Base-by-base conservation (phyloP, 2,113 vertebrate species). In the Cryptoleucopteryx plumbea region DNA sequence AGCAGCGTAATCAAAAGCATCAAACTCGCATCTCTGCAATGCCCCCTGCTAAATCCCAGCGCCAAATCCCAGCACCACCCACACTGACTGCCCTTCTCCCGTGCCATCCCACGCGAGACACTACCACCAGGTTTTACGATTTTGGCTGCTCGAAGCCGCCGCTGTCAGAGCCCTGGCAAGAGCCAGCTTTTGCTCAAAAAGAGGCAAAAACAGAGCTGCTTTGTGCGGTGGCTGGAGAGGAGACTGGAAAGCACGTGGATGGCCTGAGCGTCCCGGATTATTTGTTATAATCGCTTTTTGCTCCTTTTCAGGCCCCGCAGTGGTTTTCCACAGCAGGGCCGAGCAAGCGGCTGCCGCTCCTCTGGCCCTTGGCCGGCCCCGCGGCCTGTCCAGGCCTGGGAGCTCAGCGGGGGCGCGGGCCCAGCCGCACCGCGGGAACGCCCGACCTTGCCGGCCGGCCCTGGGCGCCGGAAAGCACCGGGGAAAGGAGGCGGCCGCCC, bases 91-190 rank as follows among this genome's bases (percentile, higher is more conserved):
- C 88, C 50, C 36, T 22, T 43, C 42, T 16, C 61, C 2, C 1
- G 16, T 4, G 25, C 70, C 62, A 14, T 6, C 25, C 58, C 62
- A 3, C 2, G 5, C 20, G 7, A 1, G 47, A 26, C 6, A 0
- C 32, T 23, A 11, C 50, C 53, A 7, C 6, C 21, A 20, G 31
- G 9, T 23, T 3, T n/a, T 3, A 21, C 13, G 8, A 11, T 34
- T 47, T n/a, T 4, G n/a, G 13, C 10, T 14, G 5, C 40, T 38
- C 2, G 3, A n/a, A 66, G 56, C n/a, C 6, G 0, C 45, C 8
- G 0, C 65, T 23, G 29, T 9, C 34, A 6, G 12, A 68, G 34
- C 15, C 21, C 47, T 4, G 56, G 1, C 13, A 17, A 21, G 38
- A 61, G 25, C 6, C 1, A 0, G 19, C 48, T 34, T 38, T 36